phyloP scores from a whole-genome alignment of 1,140 invertebrate genomes.

The Pachyrhynchus sulphureomaculatus region DNA sequence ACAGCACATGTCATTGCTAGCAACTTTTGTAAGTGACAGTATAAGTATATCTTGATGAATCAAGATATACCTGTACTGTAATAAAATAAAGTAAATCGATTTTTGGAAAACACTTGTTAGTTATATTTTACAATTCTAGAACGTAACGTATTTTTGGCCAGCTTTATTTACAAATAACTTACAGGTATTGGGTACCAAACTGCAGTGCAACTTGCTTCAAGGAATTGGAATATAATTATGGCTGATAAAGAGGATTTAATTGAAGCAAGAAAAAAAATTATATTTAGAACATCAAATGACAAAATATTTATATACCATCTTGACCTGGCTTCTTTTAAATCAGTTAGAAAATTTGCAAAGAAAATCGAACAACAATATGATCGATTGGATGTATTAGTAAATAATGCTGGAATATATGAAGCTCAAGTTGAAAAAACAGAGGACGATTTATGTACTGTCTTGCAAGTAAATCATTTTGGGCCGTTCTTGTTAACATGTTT shows the following conservation, averaged over 20 bases:
- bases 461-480: slow-evolving; percentile 66
- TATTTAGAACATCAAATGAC: slow-evolving; percentile 38
- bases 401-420: slow-evolving; percentile 62
- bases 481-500: slow-evolving; percentile 67
- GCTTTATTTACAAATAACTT: too few relatives aligned
- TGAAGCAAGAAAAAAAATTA: slow-evolving; percentile 57
- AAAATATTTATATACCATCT: slow-evolving; percentile 28
- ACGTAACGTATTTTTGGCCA: too few relatives aligned
- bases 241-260: slow-evolving; percentile 79
- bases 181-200: slow-evolving; percentile 92
- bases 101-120: too few relatives aligned
- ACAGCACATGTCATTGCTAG: too few relatives aligned
- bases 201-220: slow-evolving; percentile 72
- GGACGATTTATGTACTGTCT: slow-evolving; percentile 61
- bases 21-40: too few relatives aligned
- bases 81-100: too few relatives aligned
- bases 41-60: too few relatives aligned
- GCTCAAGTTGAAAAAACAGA: slow-evolving; percentile 51
- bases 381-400: slow-evolving; percentile 65
- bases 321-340: slow-evolving; percentile 57
- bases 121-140: too few relatives aligned
- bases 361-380: slow-evolving; percentile 54
- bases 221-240: slow-evolving; percentile 82
- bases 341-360: slow-evolving; percentile 56
- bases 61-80: too few relatives aligned